Conservation (phyloP, 1,140 invertebrate genomes). For the Dreissena rostriformis region DNA sequence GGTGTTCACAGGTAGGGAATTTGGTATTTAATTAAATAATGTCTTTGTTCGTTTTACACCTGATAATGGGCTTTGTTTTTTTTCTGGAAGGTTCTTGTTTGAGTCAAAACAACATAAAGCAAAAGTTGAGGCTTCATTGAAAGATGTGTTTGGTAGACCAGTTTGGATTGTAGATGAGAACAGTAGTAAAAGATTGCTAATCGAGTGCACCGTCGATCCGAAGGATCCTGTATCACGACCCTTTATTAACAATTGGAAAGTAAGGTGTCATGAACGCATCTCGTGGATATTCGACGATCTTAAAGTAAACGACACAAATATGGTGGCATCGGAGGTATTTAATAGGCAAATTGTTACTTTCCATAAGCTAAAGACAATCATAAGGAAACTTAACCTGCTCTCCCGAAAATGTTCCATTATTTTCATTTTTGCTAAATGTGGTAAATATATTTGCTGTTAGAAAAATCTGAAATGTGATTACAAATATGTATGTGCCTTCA, state of each 20-base stretch:
- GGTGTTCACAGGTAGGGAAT: background rate
- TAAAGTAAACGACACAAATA: conserved; percentile 5
- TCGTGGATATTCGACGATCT: background rate
- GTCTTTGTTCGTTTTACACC: background rate
- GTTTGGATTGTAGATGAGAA: background rate
- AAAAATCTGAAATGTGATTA: too few species aligned
- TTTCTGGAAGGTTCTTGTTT: background rate
- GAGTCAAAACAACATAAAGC: conserved; percentile 1
- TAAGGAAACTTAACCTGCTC: too few species aligned
- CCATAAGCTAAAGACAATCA: too few species aligned
- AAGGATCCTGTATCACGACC: conserved; percentile 5
- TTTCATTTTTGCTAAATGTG: too few species aligned
- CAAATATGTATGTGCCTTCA: too few species aligned
- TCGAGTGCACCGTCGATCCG: conserved; percentile 5
- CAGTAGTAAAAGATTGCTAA: background rate
- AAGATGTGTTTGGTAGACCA: background rate
- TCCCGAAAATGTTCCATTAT: too few species aligned
- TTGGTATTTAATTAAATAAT: background rate
- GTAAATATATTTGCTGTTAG: too few species aligned
- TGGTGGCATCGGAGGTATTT: conserved; percentile 15
- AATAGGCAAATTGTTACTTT: too few species aligned
- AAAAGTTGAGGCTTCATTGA: background rate
- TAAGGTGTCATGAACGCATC: background rate
- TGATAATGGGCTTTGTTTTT: background rate
- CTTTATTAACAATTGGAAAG: conserved; percentile 15